phyloP scores from a whole-genome alignment of 1,140 invertebrate species.

The Drosophila jambulina region DNA sequence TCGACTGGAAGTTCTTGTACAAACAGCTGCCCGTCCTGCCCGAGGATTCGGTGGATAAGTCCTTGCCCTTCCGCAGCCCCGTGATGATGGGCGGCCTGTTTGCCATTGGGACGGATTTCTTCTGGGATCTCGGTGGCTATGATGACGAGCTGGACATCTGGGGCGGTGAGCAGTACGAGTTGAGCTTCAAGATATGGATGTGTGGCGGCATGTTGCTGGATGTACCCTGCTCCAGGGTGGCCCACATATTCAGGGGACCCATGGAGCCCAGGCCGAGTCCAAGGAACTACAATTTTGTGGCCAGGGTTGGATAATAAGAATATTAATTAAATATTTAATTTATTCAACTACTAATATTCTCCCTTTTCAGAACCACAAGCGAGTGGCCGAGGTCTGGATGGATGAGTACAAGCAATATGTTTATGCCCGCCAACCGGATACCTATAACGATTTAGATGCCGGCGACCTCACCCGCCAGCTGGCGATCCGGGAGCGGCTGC shows the following conservation, averaged over 20 bases:
- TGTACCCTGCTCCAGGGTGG: constrained; percentile 97
- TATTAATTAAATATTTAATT: background rate
- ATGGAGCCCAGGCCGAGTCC: constrained; percentile 95
- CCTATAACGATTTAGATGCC: constrained; percentile 87
- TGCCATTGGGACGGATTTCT: constrained; percentile 95
- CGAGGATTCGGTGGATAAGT: constrained; percentile 89
- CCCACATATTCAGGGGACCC: constrained; percentile 90
- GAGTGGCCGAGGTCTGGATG: constrained; percentile 96
- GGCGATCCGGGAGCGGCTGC: constrained; percentile 88
- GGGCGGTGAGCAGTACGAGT: constrained; percentile 99
- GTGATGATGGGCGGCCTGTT: constrained; percentile 99
- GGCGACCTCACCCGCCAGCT: constrained; percentile 90
- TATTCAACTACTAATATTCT: background rate
- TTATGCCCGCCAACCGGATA: constrained; percentile 89
- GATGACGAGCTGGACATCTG: constrained; percentile 96
- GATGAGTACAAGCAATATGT: constrained; percentile 93
- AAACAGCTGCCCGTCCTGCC: constrained; percentile 91
- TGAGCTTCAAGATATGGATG: constrained; percentile 98
- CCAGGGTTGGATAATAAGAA: constrained; percentile 28
- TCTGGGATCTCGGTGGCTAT: constrained; percentile 98
- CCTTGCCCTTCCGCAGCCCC: constrained; percentile 92
- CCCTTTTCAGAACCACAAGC: constrained; percentile 88
- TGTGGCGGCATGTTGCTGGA: constrained; percentile 96
- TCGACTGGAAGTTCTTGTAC: constrained; percentile 95
- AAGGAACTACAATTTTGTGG: constrained; percentile 86